Base-by-base conservation (phyloP, 2,888 invertebrate species). In the Andrena dorsata region DNA sequence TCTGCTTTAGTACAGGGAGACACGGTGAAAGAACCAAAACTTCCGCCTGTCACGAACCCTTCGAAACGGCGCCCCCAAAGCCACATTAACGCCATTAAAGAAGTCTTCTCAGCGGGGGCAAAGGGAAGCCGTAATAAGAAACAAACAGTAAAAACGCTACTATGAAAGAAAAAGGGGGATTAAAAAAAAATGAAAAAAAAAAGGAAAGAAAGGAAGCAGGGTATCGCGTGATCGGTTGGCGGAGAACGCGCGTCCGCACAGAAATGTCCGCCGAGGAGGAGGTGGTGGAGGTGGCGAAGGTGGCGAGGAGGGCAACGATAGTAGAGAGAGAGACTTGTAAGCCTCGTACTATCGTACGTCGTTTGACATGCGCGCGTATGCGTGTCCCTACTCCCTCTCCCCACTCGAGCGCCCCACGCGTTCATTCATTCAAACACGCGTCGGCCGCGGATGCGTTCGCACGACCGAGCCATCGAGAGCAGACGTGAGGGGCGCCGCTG, bases 351-450 rank as follows among this genome's bases (percentile, higher is more conserved):
- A 60, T 53, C 74, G 82, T 70, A 78, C 76, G 66, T 49, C 53
- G 63, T n/a, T 28, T 32, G 49, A 64, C 85, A 41, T 41, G 41
- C 41, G 86, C 79, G 73, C 78, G 72, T 58, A 76, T 77, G 83
- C 74, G 79, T 79, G 80, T 75, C 61, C 74, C 26, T 68, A 66
- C 81, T 70, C 60, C 69, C 13, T 32, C 10, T 49, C 28, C 49
- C 58, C 23, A 4, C 56, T 56, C 56, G 56, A 10, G 23, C 56
- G 20, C 56, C 65, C 16, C 41, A 7, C 58, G 30, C 49, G 79
- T 88, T 86, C 88, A 88, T 88, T 88, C 88, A 88, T 88, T 88
- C 80, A 85, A 83, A 81, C 83, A 84, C 68, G 83, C 86, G 81
- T 69, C 72, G 85, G 32, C 64, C 79, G 76, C 82, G 75, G 80